These are phyloP conservation scores for Epinephelus coioides DNA, from an alignment of 2,797 vertebrate species.

Conservation along the genomic window DNA sequence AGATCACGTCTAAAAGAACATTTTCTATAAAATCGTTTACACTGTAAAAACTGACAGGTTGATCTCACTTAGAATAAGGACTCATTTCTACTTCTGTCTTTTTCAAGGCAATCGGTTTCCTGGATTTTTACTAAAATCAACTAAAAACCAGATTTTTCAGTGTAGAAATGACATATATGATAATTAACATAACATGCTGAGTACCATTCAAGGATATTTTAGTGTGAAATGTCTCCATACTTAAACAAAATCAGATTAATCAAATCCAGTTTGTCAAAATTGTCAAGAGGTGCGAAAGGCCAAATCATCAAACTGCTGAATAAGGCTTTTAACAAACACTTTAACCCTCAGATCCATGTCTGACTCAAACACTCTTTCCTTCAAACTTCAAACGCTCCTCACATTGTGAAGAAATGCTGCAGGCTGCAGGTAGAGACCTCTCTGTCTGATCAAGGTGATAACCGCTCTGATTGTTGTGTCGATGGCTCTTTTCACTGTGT, in stretches of 20 bases:
- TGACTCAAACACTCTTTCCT: neutral
- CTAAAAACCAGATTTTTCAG: no score
- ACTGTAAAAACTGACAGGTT: no score
- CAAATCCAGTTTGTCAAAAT: neutral
- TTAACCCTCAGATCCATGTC: neutral
- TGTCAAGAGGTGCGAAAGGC: neutral
- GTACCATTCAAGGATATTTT: no score
- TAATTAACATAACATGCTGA: neutral
- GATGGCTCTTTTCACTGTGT: slow-evolving; percentile 13
- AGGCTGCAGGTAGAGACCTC: slow-evolving; percentile 2
- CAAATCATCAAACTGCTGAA: neutral
- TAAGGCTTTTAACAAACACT: neutral
- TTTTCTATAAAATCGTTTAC: no score
- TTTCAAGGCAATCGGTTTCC: no score
- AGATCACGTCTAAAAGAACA: no score
- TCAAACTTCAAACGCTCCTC: slow-evolving; percentile 7
- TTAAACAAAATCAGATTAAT: neutral
- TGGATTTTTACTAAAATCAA: no score
- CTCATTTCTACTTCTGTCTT: no score
- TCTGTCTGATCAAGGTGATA: slow-evolving; percentile 70
- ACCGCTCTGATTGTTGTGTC: slow-evolving; percentile 40
- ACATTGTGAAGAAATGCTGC: no score
- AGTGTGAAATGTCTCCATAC: neutral
- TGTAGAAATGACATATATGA: no score
- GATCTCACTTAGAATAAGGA: no score